Conservation (phyloP, 2,113 vertebrate species). For the Petrocephalus zakoni region DNA sequence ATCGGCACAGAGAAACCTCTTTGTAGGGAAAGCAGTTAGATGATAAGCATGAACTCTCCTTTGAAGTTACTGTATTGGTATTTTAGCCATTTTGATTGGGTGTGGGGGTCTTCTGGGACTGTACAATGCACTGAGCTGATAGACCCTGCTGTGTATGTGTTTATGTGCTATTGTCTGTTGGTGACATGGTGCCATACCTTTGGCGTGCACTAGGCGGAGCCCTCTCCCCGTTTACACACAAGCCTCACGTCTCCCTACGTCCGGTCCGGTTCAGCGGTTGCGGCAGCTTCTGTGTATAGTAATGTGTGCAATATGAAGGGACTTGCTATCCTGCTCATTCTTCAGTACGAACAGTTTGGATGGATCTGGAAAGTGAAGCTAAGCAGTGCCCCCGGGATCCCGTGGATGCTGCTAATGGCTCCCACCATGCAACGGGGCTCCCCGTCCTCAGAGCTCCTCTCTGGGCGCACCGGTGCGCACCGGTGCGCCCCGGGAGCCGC, state of each 20-base stretch:
- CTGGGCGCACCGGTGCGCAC: not conserved
- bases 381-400: not conserved
- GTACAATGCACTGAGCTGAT: not conserved
- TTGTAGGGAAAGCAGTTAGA: constrained; percentile 26
- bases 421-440: not conserved
- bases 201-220: not conserved
- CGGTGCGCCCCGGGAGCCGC: not conserved
- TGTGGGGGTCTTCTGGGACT: not conserved
- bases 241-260: not conserved
- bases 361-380: not conserved
- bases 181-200: not conserved
- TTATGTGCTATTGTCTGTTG: not conserved
- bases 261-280: not conserved
- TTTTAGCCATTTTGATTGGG: not conserved
- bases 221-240: not conserved
- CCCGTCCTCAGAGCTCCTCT: not conserved
- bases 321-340: not conserved
- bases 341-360: not conserved
- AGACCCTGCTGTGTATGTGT: not conserved
- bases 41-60: constrained; percentile 14
- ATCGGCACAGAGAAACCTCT: constrained; percentile 28
- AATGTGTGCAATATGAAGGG: not conserved
- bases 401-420: not conserved
- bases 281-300: not conserved
- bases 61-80: not conserved